phyloP scores from a whole-genome alignment of 2,113 vertebrate genomes.

The Protobothrops mucrosquamatus region DNA sequence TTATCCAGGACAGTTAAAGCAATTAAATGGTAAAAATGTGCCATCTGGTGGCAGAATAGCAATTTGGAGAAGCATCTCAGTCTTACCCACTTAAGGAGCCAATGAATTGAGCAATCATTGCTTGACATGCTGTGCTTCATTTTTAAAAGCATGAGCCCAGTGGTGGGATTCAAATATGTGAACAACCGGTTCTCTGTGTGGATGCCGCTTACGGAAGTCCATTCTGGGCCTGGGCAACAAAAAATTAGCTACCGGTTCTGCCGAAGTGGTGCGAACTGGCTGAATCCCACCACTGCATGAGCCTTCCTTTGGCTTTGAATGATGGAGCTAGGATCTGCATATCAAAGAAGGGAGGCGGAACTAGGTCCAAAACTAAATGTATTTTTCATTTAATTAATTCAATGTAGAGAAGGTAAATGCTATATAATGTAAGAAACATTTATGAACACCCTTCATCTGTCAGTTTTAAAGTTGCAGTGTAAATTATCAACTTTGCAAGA shows the following conservation, averaged over 20 bases:
- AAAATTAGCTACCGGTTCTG: too few species aligned
- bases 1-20: background rate
- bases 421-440: background rate
- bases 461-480: background rate
- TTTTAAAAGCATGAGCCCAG: background rate
- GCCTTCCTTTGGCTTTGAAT: background rate
- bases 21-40: conserved; percentile 5
- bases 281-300: background rate
- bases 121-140: background rate
- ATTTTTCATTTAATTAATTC: background rate
- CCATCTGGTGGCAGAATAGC: conserved; percentile 2
- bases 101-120: background rate
- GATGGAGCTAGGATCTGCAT: background rate
- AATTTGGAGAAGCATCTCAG: background rate
- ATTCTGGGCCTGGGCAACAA: too few species aligned
- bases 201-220: too few species aligned
- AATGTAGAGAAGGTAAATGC: background rate
- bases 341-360: background rate
- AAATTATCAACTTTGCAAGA: background rate
- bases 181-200: too few species aligned
- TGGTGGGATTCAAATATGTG: too few species aligned
- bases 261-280: too few species aligned
- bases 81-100: background rate
- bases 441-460: background rate
- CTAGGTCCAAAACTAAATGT: background rate